These are phyloP conservation scores for Cossypha dichroa DNA, from an alignment of 2,797 vertebrate species.

Conservation along the genomic window DNA sequence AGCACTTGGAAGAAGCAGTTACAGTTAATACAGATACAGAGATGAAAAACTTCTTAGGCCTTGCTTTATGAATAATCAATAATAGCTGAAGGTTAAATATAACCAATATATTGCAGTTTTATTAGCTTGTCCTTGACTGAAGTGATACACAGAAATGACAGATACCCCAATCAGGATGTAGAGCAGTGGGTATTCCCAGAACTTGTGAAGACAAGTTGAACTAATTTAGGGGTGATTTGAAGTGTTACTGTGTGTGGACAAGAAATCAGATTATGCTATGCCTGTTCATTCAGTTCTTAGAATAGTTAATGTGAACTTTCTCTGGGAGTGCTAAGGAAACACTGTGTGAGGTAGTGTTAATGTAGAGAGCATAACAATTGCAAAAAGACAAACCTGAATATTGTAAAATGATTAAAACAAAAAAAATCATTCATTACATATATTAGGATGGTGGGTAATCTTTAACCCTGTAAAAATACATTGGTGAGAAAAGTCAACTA, in stretches of 20 bases:
- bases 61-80: constrained; percentile 18
- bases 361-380: accelerated
- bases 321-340: not conserved
- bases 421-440: not conserved
- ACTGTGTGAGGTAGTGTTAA: not conserved
- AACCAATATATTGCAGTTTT: not conserved
- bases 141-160: not conserved
- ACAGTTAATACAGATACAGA: not conserved
- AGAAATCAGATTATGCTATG: not conserved
- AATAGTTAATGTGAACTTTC: not conserved
- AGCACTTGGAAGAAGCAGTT: not conserved
- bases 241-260: not conserved
- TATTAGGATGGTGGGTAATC: not conserved
- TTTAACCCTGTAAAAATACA: not conserved
- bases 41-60: not conserved
- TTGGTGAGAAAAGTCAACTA: not conserved
- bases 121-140: not conserved
- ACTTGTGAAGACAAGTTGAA: not conserved
- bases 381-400: not conserved
- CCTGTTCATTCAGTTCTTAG: not conserved
- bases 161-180: not conserved
- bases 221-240: not conserved
- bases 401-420: not conserved
- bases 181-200: not conserved
- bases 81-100: not conserved